These are phyloP conservation scores for Perca fluviatilis DNA, from an alignment of 2,113 vertebrate species.

Conservation along the genomic window DNA sequence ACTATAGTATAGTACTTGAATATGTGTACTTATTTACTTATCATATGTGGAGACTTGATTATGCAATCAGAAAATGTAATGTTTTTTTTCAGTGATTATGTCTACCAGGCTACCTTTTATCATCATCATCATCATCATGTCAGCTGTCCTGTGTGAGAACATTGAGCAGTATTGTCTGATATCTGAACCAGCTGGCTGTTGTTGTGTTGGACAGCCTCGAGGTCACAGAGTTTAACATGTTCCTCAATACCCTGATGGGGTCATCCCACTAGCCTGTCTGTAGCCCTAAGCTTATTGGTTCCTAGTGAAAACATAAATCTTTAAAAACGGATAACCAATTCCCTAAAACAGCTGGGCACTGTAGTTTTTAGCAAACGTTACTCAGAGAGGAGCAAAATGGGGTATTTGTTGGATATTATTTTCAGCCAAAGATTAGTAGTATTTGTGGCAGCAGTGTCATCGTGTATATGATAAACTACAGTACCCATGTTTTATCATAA, in stretches of 20 bases:
- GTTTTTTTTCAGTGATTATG: background rate
- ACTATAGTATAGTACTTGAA: background rate
- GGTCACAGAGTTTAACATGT: constrained; percentile 12
- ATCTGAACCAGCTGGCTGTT: background rate
- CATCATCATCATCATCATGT: background rate
- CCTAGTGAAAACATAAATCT: background rate
- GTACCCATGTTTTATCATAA: background rate
- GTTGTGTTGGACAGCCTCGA: background rate
- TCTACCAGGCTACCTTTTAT: background rate
- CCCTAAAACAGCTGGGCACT: background rate
- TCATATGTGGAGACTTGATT: background rate
- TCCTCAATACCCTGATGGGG: background rate
- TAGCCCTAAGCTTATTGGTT: background rate
- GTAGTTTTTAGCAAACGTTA: background rate
- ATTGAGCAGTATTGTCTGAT: background rate
- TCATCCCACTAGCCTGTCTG: background rate
- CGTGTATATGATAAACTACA: background rate
- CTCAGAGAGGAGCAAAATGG: background rate
- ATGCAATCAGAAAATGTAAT: background rate
- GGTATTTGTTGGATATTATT: background rate
- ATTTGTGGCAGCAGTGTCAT: background rate
- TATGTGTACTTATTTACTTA: background rate
- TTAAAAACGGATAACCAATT: background rate
- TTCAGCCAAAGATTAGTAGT: background rate
- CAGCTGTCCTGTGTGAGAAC: background rate